phyloP scores from a whole-genome alignment of 2,888 invertebrate genomes.

The Gonocerus acuteangulatus region DNA sequence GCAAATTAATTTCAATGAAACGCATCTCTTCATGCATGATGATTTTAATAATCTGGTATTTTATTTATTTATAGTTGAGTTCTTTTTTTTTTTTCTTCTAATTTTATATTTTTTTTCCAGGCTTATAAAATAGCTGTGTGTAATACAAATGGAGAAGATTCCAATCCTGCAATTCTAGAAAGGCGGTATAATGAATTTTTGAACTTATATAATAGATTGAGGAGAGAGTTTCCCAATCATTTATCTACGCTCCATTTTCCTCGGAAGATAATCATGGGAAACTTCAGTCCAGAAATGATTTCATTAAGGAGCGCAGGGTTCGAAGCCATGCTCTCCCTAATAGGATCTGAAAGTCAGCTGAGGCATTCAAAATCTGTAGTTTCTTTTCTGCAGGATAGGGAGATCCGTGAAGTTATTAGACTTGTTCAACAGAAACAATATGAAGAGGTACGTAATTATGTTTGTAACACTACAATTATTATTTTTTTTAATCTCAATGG shows the following conservation, averaged over 20 bases:
- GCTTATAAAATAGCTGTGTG: conserved; percentile 57
- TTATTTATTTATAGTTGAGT: too few relatives aligned
- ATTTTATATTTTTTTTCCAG: conserved; percentile 31
- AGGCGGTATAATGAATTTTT: conserved; percentile 66
- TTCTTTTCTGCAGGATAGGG: conserved; percentile 58
- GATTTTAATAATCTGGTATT: too few relatives aligned
- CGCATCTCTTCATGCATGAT: too few relatives aligned
- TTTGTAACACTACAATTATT: not conserved
- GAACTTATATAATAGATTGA: conserved; percentile 55
- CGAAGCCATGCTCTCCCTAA: conserved; percentile 53
- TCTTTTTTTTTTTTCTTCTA: too few relatives aligned
- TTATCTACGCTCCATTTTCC: conserved; percentile 55
- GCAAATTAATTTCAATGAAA: too few relatives aligned
- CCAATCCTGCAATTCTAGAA: conserved; percentile 57
- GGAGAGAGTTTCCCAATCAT: conserved; percentile 51
- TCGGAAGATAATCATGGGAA: conserved; percentile 61
- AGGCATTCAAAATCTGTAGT: conserved; percentile 53
- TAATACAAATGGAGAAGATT: conserved; percentile 51
- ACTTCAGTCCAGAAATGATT: conserved; percentile 62
- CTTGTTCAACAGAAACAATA: conserved; percentile 53
- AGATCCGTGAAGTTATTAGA: conserved; percentile 54
- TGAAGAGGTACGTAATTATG: conserved; percentile 42
- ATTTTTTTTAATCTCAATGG: not conserved
- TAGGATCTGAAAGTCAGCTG: conserved; percentile 51
- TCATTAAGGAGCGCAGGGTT: conserved; percentile 57